phyloP scores from a whole-genome alignment of 2,113 vertebrate species.

The Crotalus horridus region DNA sequence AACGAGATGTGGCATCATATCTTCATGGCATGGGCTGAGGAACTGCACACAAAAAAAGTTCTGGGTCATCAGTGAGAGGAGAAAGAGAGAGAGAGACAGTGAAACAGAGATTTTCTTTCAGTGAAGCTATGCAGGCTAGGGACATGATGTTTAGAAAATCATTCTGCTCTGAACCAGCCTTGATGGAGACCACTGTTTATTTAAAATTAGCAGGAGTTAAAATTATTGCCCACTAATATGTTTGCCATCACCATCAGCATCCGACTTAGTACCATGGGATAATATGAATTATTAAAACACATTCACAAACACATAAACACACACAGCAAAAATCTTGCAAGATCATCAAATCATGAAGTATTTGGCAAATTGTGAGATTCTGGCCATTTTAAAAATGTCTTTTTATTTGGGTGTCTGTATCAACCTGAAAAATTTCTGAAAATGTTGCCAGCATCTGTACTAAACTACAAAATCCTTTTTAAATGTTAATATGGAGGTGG shows the following conservation, averaged over 20 bases:
- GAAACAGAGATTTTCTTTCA: not conserved
- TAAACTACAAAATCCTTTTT: not conserved
- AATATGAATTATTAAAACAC: not conserved
- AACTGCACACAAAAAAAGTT: not conserved
- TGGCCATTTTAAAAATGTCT: not conserved
- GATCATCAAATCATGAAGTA: not conserved
- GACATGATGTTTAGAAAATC: not conserved
- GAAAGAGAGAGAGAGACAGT: not conserved
- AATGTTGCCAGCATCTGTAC: not conserved
- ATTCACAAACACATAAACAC: not conserved
- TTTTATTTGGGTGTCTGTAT: not conserved
- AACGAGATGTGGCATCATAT: not conserved
- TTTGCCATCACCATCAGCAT: not conserved
- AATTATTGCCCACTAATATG: not conserved
- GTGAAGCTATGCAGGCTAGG: not conserved
- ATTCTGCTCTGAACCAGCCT: not conserved
- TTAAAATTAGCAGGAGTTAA: accelerated
- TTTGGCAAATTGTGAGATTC: not conserved
- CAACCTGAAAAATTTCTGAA: not conserved
- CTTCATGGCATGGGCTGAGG: not conserved
- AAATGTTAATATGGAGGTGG: not conserved
- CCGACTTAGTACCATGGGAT: not conserved
- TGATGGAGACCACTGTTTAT: not conserved
- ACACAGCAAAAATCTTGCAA: not conserved
- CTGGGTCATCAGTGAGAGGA: not conserved